Evolutionary conservation across 1,140 invertebrate genomes (phyloP).

Genomic region (Grapholita molesta): DNA sequence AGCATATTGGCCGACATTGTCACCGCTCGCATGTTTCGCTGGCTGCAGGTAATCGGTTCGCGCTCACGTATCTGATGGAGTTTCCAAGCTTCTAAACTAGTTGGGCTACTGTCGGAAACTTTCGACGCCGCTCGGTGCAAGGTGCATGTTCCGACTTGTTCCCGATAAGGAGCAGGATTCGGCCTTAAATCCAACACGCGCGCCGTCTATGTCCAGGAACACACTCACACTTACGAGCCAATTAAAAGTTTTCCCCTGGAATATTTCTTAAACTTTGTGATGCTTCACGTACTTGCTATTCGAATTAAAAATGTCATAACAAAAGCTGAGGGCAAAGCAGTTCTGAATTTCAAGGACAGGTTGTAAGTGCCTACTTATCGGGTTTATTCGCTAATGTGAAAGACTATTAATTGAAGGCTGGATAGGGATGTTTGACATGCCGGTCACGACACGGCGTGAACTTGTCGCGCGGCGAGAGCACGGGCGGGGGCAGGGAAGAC

Average conservation of each 20-base stretch:
- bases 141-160: constrained; percentile 66
- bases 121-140: constrained; percentile 56
- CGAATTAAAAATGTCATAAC: background rate
- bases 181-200: constrained; percentile 62
- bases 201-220: constrained; percentile 38
- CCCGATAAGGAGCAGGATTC: constrained; percentile 62
- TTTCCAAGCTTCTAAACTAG: constrained; percentile 74
- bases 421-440: constrained; percentile 43
- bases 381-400: constrained; percentile 24
- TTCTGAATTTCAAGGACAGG: background rate
- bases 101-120: constrained; percentile 68
- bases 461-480: constrained; percentile 39
- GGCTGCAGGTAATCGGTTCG: constrained; percentile 65
- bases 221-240: constrained; percentile 37
- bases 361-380: background rate
- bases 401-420: constrained; percentile 39
- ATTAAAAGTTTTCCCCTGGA: constrained; percentile 52
- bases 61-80: constrained; percentile 73
- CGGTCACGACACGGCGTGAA: constrained; percentile 60
- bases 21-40: constrained; percentile 38
- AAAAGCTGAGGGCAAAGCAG: background rate
- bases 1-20: constrained; percentile 40
- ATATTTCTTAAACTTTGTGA: constrained; percentile 13
- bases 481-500: constrained; percentile 32
- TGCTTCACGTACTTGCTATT: background rate